Base-by-base conservation (phyloP, 2,113 vertebrate genomes). In the Dicrurus megarhynchus region DNA sequence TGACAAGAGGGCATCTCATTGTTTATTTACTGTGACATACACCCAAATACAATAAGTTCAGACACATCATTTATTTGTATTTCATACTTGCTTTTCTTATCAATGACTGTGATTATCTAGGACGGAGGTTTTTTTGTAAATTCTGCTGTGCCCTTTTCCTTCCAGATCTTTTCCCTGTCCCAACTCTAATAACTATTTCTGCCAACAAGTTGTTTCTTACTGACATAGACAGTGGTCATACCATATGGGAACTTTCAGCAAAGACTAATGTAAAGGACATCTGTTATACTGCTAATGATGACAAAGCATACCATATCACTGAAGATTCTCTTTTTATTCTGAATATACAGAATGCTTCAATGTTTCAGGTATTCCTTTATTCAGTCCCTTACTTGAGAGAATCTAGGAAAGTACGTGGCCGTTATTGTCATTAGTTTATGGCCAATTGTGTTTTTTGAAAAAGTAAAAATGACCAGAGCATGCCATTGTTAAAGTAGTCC, bases 141-240 rank as follows among this genome's bases (percentile, higher is more conserved):
- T 88, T 61, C 50, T 87, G 33, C 35, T 93, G 13, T 80, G 74
- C 4, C 8, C 20, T 93, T 95, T 97, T 26, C 33, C n/a, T 97
- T 97, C 19, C 95, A 98, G 98, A 97, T 78, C 42, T 97, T 93
- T 96, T 87, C 23, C 95, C 97, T 79, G 77, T 96, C 90, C 98
- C 98, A 88, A 53, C 73, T 73, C 94, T 98, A 52, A 35, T 98
- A 82, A 96, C 77, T 89, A 15, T 97, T 79, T 82, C 78, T 93
- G 86, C 67, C 64, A 97, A 83, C 68, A 89, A 96, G 63, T 93
- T 98, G 26, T 18, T 83, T 84, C 67, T 98, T 84, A 94, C 92
- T 42, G 98, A 98, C 60, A 55, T 96, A 84, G 98, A 98, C 90
- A 92, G 30, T 94, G 93, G 93, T 85, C 76, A 77, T 55, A 87